A percentile compares a stretch with the other conserved stretches of the same genome.
phyloP scores from a whole-genome alignment of 2,888 invertebrate species.

The Orthosia incerta region DNA sequence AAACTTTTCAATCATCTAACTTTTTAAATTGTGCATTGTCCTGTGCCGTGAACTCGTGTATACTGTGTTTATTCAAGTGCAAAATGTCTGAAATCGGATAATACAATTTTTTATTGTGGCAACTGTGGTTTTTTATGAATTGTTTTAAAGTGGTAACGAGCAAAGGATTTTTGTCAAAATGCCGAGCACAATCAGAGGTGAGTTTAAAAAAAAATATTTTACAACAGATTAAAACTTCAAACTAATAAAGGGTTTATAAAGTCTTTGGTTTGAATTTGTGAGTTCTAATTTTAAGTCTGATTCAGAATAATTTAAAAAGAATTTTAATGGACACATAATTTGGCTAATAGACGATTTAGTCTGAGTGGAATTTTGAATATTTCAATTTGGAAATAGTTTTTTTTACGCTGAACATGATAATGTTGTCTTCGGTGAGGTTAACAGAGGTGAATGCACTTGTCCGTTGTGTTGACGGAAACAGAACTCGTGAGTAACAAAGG shows the following conservation, averaged over 20 bases:
- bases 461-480: constrained; percentile 79
- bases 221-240: constrained; percentile 22
- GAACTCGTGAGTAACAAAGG: constrained; percentile 66
- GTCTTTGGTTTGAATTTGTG: constrained; percentile 30
- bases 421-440: constrained; percentile 38
- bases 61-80: constrained; percentile 67
- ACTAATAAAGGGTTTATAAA: constrained; percentile 18
- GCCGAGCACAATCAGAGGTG: constrained; percentile 90
- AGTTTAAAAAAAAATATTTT: constrained; percentile 66
- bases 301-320: constrained; percentile 20
- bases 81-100: constrained; percentile 82
- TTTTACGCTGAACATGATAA: constrained; percentile 19
- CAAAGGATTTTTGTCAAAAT: constrained; percentile 85
- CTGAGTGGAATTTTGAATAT: constrained; percentile 27
- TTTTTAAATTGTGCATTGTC: constrained; percentile 50
- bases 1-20: constrained; percentile 55
- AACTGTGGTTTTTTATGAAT: constrained; percentile 72
- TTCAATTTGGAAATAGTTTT: constrained; percentile 10
- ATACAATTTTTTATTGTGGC: constrained; percentile 68
- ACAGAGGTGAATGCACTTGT: constrained; percentile 78
- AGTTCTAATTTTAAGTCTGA: constrained; percentile 43
- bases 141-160: constrained; percentile 69
- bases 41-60: constrained; percentile 64
- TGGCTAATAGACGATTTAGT: constrained; percentile 22
- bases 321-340: constrained; percentile 49